Base-by-base conservation (phyloP, 2,113 vertebrate genomes). In the Dendropsophus ebraccatus region DNA sequence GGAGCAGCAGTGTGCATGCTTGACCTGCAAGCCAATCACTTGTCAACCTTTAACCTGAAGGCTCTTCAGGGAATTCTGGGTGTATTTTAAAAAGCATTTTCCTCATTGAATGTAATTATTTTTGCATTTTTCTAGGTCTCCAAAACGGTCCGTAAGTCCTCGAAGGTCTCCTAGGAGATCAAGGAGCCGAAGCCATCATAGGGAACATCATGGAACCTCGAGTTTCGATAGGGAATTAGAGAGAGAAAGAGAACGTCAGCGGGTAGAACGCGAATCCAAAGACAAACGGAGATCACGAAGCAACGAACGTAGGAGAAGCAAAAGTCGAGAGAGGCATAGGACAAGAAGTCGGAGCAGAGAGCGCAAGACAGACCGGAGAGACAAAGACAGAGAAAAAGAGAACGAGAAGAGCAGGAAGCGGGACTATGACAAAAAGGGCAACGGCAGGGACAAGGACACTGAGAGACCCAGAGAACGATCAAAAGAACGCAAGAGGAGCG, bases 141-240 rank as follows among this genome's bases (percentile, higher is more conserved):
- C 97, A 37, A 96, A 96, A 70, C 96, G 96, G 87, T 97, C 97
- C 0, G 91, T 95, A 1, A 99, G 95, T 91, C 97, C 98, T 75
- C 91, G 94, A 73, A 94, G 95, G 75, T 99, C 98, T 25, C 97
- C 97, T 25, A 96, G 97, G 89, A 95, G 97, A 87, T 99, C 97
- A 6, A 95, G 98, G 90, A 99, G 97, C 92, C 94, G 95, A 90
- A 99, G 98, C 92, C 97, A 95, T 91, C 97, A 99, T 90, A 94
- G 92, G 67, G 97, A 99, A 21, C 93, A 95, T 35, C 96, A 95
- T 0, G 96, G 97, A 17, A 93, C 93, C 72, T 96, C 96, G 88
- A 98, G 96, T 90, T 99, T 99, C 70, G 98, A 99, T 74, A 94
- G 95, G 81, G 98, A 99, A 87, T 92, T 99, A 88, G 98, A 99